phyloP scores from a whole-genome alignment of 2,888 invertebrate genomes.

The Synergus japonicus region DNA sequence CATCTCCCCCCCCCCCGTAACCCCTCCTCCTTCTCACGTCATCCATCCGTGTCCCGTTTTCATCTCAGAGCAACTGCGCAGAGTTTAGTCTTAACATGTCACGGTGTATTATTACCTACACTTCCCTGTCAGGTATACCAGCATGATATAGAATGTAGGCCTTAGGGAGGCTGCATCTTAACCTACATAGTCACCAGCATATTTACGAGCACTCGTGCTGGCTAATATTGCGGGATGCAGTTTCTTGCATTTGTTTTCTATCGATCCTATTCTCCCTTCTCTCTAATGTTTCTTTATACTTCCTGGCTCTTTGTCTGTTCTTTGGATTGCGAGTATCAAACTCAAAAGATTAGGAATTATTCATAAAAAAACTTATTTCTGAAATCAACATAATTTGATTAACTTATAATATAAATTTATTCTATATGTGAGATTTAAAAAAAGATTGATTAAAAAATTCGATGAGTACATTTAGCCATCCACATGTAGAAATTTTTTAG shows the following conservation, averaged over 20 bases:
- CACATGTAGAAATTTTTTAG: no score
- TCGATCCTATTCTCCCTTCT: slow-evolving; percentile 5
- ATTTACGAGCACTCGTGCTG: background rate
- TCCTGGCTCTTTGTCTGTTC: slow-evolving; percentile 3
- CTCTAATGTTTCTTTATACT: slow-evolving; percentile 7
- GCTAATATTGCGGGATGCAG: slow-evolving; percentile 22
- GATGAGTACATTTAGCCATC: no score
- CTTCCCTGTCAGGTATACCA: slow-evolving; percentile 3
- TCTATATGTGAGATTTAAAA: no score
- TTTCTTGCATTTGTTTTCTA: slow-evolving; percentile 20
- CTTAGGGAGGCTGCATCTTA: slow-evolving; percentile 24
- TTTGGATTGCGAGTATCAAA: no score
- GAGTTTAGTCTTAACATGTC: slow-evolving; percentile 28
- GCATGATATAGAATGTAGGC: background rate
- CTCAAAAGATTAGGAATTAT: no score
- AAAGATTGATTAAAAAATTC: no score
- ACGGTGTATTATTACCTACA: slow-evolving; percentile 25
- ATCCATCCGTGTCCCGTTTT: slow-evolving; percentile 1
- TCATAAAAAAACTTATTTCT: no score
- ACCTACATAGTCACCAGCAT: slow-evolving; percentile 3
- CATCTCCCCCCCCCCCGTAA: background rate
- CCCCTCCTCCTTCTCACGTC: background rate
- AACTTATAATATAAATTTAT: no score
- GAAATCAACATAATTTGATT: no score
- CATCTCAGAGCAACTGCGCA: slow-evolving; percentile 9